These are phyloP conservation scores for Eristalis tenax DNA, from an alignment of 2,888 invertebrate genomes.

Conservation along the genomic window DNA sequence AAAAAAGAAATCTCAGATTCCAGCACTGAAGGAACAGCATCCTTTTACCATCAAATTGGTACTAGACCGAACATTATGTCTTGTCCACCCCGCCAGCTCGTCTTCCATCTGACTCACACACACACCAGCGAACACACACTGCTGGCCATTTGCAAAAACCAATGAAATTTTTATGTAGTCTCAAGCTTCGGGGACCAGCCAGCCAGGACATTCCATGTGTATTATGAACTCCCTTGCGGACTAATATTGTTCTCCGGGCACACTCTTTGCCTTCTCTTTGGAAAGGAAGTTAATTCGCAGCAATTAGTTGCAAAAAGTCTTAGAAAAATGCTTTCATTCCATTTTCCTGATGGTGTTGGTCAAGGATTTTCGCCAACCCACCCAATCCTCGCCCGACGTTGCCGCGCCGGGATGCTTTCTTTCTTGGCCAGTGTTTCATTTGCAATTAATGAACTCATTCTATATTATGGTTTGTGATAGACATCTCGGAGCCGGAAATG, in stretches of 20 bases:
- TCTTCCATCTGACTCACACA: slow-evolving; percentile 3
- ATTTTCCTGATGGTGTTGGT: slow-evolving; percentile 32
- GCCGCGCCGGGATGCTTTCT: slow-evolving; percentile 16
- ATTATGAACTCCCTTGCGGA: slow-evolving; percentile 48
- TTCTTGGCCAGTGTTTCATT: slow-evolving; percentile 49
- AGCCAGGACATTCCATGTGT: slow-evolving; percentile 32
- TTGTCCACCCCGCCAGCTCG: not conserved
- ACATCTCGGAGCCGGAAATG: slow-evolving; percentile 70
- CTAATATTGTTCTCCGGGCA: slow-evolving; percentile 38
- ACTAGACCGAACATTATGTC: slow-evolving; percentile 58
- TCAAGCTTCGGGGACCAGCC: slow-evolving; percentile 22
- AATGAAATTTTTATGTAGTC: slow-evolving; percentile 59
- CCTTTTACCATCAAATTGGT: slow-evolving; percentile 65
- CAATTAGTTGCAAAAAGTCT: slow-evolving; percentile 64
- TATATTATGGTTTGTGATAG: slow-evolving; percentile 68
- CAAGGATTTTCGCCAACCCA: not conserved
- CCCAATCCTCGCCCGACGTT: not conserved
- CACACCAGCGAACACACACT: not conserved
- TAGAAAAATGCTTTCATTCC: slow-evolving; percentile 54
- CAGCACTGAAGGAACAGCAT: slow-evolving; percentile 37
- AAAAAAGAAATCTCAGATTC: slow-evolving; percentile 15
- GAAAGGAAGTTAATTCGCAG: slow-evolving; percentile 66
- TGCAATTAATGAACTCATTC: slow-evolving; percentile 68
- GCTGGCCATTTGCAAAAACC: slow-evolving; percentile 45
- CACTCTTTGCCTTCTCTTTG: slow-evolving; percentile 21